These are phyloP conservation scores for Pterocles gutturalis DNA, from an alignment of 2,113 vertebrate genomes.

Conservation along the genomic window DNA sequence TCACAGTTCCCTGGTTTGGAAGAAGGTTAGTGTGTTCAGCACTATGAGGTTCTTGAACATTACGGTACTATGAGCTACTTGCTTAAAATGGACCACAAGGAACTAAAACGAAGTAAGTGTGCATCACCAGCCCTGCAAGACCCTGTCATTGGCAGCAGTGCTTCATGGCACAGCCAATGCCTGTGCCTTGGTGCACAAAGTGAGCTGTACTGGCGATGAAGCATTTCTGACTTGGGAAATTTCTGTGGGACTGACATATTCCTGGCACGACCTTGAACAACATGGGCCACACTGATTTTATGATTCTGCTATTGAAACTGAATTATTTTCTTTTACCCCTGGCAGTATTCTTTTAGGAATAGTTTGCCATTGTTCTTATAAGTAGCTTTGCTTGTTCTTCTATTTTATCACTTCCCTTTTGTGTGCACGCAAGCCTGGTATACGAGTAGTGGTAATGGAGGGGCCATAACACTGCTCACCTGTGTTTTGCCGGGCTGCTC, in stretches of 20 bases:
- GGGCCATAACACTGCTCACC: background rate
- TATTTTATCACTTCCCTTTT: background rate
- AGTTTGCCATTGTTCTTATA: background rate
- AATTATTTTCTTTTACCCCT: background rate
- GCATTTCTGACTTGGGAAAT: background rate
- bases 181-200: background rate
- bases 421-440: constrained; percentile 25
- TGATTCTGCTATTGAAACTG: background rate
- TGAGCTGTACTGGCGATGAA: background rate
- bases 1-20: background rate
- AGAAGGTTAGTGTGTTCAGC: background rate
- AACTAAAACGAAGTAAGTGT: background rate
- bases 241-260: background rate
- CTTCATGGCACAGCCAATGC: fast-evolving
- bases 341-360: background rate
- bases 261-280: background rate
- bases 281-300: background rate
- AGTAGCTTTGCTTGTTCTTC: background rate
- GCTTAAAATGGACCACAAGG: background rate
- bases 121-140: background rate
- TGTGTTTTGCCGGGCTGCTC: background rate
- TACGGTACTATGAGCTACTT: background rate
- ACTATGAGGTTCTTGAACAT: background rate
- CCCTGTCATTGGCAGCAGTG: background rate
- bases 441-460: background rate